These are phyloP conservation scores for Scaptomyza montana DNA, from an alignment of 1,140 invertebrate genomes.

Conservation along the genomic window DNA sequence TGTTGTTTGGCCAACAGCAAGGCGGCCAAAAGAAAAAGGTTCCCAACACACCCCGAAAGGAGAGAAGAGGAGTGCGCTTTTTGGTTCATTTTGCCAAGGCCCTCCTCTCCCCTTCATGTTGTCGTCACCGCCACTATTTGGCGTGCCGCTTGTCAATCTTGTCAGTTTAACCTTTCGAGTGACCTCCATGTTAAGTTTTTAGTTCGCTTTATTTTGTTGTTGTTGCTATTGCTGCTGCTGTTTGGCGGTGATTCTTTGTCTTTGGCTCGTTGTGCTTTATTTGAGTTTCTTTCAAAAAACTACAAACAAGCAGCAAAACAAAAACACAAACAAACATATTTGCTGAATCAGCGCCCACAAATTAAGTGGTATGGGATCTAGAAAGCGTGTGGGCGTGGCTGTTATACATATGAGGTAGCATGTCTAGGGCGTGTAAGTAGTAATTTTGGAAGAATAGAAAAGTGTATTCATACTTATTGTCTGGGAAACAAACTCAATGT, in stretches of 20 bases:
- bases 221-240: slow-evolving; percentile 26
- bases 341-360: slow-evolving; percentile 9
- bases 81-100: not conserved
- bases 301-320: not conserved
- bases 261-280: slow-evolving; percentile 21
- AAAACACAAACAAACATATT: not conserved
- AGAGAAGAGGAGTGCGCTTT: not conserved
- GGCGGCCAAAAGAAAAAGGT: slow-evolving; percentile 30
- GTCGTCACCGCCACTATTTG: slow-evolving; percentile 47
- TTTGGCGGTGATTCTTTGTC: slow-evolving; percentile 30
- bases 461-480: not conserved
- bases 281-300: slow-evolving; percentile 2
- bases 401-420: slow-evolving; percentile 1
- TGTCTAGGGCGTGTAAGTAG: slow-evolving; percentile 5
- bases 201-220: slow-evolving; percentile 18
- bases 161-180: slow-evolving; percentile 78
- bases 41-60: slow-evolving; percentile 28
- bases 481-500: no score
- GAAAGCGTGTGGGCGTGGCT: slow-evolving; percentile 22
- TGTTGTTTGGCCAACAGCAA: slow-evolving; percentile 32
- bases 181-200: slow-evolving; percentile 60
- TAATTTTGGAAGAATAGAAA: no score
- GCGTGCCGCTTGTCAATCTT: slow-evolving; percentile 68
- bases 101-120: not conserved
- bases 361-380: slow-evolving; percentile 9